Conservation (phyloP, 2,888 invertebrate species). For the Melipona bicolor region DNA sequence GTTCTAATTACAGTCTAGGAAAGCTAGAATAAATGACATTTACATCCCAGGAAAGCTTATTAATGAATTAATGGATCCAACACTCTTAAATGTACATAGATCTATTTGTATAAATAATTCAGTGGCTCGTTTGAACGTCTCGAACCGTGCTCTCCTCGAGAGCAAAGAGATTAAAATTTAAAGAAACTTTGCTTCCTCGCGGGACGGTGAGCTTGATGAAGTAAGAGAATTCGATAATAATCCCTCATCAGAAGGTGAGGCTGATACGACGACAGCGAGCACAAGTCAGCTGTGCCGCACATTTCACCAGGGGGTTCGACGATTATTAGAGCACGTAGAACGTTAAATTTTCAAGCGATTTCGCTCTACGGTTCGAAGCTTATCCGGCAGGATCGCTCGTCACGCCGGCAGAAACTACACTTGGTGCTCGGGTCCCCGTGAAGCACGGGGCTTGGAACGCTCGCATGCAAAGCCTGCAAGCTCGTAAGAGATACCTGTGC, state of each 20-base stretch:
- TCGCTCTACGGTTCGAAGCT: slow-evolving; percentile 13
- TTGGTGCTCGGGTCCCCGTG: slow-evolving; percentile 31
- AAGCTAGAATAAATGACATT: background rate
- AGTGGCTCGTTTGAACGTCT: background rate
- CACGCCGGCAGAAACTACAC: slow-evolving; percentile 26
- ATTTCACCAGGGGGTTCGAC: background rate
- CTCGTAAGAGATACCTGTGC: slow-evolving; percentile 51
- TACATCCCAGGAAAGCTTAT: background rate
- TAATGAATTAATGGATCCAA: background rate
- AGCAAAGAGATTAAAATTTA: background rate
- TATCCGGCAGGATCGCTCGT: slow-evolving; percentile 41
- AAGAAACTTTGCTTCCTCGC: background rate
- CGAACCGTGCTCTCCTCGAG: background rate
- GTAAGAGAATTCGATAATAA: background rate
- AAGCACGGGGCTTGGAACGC: slow-evolving; percentile 1
- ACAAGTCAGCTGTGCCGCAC: slow-evolving; percentile 7
- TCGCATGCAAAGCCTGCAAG: slow-evolving; percentile 21
- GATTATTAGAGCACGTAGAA: slow-evolving; percentile 30
- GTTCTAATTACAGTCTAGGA: background rate
- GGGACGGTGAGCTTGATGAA: background rate
- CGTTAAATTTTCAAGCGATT: slow-evolving; percentile 38
- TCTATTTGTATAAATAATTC: background rate
- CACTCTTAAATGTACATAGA: background rate
- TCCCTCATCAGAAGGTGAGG: background rate
- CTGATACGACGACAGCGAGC: background rate